Evolutionary conservation across 1,140 invertebrate genomes (phyloP), one percentile per base, ranked within the genome.

Genomic region (Bombus confusus): DNA sequence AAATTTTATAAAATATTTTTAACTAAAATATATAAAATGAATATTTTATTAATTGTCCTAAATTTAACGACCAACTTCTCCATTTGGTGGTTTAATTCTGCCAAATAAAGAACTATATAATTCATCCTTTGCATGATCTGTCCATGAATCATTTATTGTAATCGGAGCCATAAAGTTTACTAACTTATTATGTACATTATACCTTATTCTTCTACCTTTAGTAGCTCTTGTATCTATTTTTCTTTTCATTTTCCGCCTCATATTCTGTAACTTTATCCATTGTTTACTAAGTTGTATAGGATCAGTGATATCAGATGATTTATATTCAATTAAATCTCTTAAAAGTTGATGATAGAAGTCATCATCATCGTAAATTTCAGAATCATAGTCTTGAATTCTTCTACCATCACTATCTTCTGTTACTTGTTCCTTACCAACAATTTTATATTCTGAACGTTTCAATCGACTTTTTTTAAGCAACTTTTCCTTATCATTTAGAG

Each of bases 331-430:
- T 28, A 99, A 95, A 93, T 99, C 98, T 85, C 98, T 95, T 41
- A 99, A 94, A 37, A 99, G 94, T 92, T 98, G 98, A 94, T 99
- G 98, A 95, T 99, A 99, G 93, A 99, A 99, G 94, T 99, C 99
- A 94, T 97, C 97, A 94, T 99, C 99, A 94, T 99, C 98, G 95
- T 98, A 99, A 92, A 99, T 98, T 95, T 99, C 98, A 1, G 95
- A 84, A 94, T 98, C 97, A 88, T 97, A 96, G 88, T 97, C 97
- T 91, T 97, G 96, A 59, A 94, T 88, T 39, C 95, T 94, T 91
- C 95, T 95, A 34, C 94, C 93, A 59, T 95, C 93, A 34, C 94
- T 92, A 57, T 93, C 89, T 25, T 94, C 83, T 84, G 64, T 28
- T 13, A 71, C 39, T 28, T 88, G 71, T 43, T 94, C 88, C 90